Percentiles rank a stretch among this genome's conserved stretches.
Conservation (phyloP, 1,140 invertebrate genomes). For the Ectropis grisescens region DNA sequence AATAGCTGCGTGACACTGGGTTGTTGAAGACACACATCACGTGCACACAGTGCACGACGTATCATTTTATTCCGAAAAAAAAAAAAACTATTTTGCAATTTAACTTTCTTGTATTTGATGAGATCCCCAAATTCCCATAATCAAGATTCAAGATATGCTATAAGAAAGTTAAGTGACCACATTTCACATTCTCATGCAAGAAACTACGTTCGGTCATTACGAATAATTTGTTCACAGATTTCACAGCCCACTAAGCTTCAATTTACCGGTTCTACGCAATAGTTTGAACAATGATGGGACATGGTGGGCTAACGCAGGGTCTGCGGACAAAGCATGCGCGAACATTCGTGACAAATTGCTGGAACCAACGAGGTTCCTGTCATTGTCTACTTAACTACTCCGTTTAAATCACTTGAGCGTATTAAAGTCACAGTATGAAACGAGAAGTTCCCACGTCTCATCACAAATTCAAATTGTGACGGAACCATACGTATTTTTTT, state of each 20-base stretch:
- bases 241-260: slow-evolving; percentile 13
- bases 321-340: slow-evolving; percentile 22
- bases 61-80: too few relatives aligned
- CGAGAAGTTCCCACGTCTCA: slow-evolving; percentile 22
- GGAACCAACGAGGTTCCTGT: slow-evolving; percentile 38
- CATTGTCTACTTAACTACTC: slow-evolving; percentile 38
- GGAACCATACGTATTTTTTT: slow-evolving; percentile 1
- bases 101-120: too few relatives aligned
- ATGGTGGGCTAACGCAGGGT: too few relatives aligned
- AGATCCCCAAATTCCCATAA: too few relatives aligned
- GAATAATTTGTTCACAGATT: slow-evolving; percentile 10
- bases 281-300: slow-evolving; percentile 20
- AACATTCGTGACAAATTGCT: slow-evolving; percentile 29
- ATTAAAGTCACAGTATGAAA: slow-evolving; percentile 17
- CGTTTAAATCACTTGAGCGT: slow-evolving; percentile 25
- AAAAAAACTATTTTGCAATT: too few relatives aligned
- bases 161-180: too few relatives aligned
- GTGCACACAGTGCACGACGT: too few relatives aligned
- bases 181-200: too few relatives aligned
- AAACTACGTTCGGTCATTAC: too few relatives aligned
- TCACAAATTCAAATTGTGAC: neutral
- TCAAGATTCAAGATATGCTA: too few relatives aligned
- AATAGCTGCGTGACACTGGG: too few relatives aligned
- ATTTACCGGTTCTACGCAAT: slow-evolving; percentile 16
- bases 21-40: too few relatives aligned